Percentiles rank a stretch among this genome's conserved stretches.
These are phyloP conservation scores for Cotesia congregata DNA, from an alignment of 2,888 invertebrate species.

Conservation along the genomic window DNA sequence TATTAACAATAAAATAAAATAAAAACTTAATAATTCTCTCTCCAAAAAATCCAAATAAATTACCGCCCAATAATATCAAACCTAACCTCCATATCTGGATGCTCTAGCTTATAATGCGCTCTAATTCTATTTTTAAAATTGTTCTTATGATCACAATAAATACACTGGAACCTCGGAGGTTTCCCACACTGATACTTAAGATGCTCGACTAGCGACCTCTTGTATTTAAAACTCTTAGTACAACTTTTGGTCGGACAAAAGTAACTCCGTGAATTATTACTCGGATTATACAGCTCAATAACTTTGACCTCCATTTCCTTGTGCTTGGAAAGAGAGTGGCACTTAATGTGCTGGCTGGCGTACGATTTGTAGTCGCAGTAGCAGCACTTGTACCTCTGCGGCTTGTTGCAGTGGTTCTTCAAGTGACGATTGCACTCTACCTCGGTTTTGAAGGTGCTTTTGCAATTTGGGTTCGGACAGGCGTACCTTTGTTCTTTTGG, in stretches of 20 bases:
- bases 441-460: background rate
- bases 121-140: background rate
- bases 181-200: background rate
- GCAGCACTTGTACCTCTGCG: background rate
- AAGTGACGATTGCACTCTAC: background rate
- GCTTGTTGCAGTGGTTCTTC: background rate
- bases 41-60: too few species aligned
- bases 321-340: background rate
- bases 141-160: background rate
- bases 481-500: background rate
- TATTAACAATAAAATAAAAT: too few species aligned
- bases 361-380: background rate
- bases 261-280: background rate
- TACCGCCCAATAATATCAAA: background rate
- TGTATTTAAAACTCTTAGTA: background rate
- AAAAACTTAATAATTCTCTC: too few species aligned
- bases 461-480: background rate
- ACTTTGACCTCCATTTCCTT: background rate
- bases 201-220: background rate
- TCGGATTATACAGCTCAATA: background rate
- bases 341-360: background rate
- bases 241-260: background rate
- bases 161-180: constrained; percentile 38
- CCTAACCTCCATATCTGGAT: background rate
- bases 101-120: background rate